phyloP scores from a whole-genome alignment of 37 sponge, comb jelly and placozoan species.

The Tethya wilhelma region DNA sequence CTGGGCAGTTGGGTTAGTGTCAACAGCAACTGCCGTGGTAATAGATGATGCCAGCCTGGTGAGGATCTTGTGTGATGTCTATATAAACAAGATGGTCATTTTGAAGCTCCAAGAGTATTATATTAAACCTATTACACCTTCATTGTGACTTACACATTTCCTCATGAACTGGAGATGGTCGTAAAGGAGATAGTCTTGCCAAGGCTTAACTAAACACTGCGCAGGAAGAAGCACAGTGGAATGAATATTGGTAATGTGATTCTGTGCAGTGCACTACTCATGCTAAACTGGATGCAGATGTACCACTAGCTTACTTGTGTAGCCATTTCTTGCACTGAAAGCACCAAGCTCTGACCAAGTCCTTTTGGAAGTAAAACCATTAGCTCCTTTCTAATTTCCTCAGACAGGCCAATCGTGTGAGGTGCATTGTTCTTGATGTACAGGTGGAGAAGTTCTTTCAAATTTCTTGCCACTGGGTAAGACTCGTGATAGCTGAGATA shows the following conservation, averaged over 20 bases:
- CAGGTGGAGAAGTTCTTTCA: conserved; percentile 43
- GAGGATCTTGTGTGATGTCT: background rate
- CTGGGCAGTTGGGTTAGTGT: background rate
- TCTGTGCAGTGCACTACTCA: no score
- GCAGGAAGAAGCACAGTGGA: background rate
- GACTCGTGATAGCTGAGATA: conserved; percentile 22
- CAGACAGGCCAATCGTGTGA: conserved; percentile 33
- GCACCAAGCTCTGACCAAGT: conserved; percentile 59
- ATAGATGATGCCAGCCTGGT: background rate
- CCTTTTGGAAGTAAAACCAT: conserved; percentile 51
- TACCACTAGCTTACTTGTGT: conserved; percentile 32
- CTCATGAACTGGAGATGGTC: conserved; percentile 47
- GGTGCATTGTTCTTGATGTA: conserved; percentile 26
- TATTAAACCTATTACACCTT: background rate
- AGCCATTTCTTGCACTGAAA: conserved; percentile 45
- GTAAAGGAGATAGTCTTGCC: conserved; percentile 46
- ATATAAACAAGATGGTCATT: background rate
- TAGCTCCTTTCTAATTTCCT: conserved; percentile 20
- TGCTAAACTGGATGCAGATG: background rate
- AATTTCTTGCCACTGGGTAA: conserved; percentile 25
- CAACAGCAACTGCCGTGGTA: background rate
- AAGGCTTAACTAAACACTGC: conserved; percentile 46
- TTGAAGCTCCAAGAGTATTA: no score
- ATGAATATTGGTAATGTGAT: background rate
- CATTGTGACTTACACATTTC: conserved; percentile 52